Percentiles rank a stretch among this genome's conserved stretches.
phyloP scores from a whole-genome alignment of 2,113 vertebrate genomes.

The Gracilinanus agilis region DNA sequence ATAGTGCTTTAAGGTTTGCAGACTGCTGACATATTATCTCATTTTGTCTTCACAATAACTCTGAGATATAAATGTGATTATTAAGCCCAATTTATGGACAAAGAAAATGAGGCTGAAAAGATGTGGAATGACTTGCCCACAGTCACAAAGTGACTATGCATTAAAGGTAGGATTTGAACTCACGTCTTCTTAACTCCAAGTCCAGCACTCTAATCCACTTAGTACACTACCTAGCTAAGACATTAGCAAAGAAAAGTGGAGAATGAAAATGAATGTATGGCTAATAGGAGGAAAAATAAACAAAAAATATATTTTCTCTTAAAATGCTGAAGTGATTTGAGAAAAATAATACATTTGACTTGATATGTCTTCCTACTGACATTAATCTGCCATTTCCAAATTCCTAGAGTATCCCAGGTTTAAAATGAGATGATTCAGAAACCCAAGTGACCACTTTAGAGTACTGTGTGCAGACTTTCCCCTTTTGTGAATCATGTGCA shows the following conservation, averaged over 20 bases:
- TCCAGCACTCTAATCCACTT: neutral
- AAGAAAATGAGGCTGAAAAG: neutral
- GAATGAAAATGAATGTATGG: neutral
- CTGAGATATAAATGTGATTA: neutral
- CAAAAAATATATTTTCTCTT: neutral
- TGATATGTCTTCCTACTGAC: neutral
- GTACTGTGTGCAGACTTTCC: conserved; percentile 1
- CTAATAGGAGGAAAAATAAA: conserved; percentile 31
- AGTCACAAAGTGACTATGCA: neutral
- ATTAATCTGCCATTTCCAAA: conserved; percentile 19
- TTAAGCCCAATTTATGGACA: neutral
- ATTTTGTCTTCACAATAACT: neutral
- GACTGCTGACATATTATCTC: neutral
- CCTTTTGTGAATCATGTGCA: too few species aligned
- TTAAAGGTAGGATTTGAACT: neutral
- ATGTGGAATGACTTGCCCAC: neutral
- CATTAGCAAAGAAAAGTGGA: neutral
- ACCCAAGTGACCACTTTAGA: neutral
- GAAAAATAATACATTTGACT: conserved; percentile 44
- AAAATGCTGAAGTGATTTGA: conserved; percentile 12
- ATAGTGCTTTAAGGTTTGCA: neutral
- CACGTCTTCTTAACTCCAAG: neutral
- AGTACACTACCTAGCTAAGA: neutral
- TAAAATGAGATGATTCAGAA: conserved; percentile 22
- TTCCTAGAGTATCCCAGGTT: neutral